phyloP scores from a whole-genome alignment of 2,797 vertebrate species.

The Phataginus tetradactyla region DNA sequence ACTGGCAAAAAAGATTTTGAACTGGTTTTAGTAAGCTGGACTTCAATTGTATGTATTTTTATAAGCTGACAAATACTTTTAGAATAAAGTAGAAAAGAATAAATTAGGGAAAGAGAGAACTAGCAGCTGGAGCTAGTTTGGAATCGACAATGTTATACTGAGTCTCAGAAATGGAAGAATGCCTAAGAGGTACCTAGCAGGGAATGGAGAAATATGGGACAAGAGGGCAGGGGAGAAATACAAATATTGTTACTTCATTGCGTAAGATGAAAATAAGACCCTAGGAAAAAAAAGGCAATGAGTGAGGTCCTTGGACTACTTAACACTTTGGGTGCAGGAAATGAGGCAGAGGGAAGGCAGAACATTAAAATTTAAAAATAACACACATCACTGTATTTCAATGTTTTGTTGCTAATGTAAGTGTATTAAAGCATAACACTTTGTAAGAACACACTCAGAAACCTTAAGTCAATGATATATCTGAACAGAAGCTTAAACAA shows the following conservation, averaged over 20 bases:
- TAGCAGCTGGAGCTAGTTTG: not conserved
- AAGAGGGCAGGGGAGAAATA: not conserved
- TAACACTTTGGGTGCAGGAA: not conserved
- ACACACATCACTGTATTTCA: not conserved
- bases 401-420: not conserved
- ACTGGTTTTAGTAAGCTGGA: not conserved
- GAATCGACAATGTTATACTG: not conserved
- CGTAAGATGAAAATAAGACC: not conserved
- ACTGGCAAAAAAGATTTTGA: not conserved
- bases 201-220: not conserved
- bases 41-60: not conserved
- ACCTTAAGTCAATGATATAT: not conserved
- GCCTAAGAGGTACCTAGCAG: not conserved
- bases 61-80: not conserved
- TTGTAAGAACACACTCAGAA: not conserved
- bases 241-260: not conserved
- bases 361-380: not conserved
- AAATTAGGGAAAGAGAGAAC: not conserved
- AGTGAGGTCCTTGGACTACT: no score
- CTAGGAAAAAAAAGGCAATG: not conserved
- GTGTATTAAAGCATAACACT: not conserved
- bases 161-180: not conserved
- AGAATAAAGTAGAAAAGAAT: not conserved
- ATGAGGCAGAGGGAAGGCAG: not conserved
- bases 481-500: not conserved